Evolutionary conservation across 2,888 invertebrate species (phyloP).

Genomic region (Tholera decimalis): DNA sequence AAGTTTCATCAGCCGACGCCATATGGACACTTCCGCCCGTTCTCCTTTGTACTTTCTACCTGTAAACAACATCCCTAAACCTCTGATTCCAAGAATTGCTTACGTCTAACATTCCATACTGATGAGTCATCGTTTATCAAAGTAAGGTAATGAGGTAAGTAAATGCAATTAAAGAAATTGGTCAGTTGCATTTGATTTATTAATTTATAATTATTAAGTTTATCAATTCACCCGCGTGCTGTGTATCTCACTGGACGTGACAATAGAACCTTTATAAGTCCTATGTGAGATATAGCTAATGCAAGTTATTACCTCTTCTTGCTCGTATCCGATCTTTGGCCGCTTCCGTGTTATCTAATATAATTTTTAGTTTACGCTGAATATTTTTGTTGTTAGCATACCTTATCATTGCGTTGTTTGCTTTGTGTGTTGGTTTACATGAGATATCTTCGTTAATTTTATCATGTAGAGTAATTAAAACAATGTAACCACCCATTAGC

Average conservation of each 20-base stretch:
- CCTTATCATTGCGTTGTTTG: slow-evolving; percentile 43
- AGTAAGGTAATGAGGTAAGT: too few species aligned
- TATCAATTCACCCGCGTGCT: slow-evolving; percentile 19
- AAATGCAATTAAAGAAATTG: too few species aligned
- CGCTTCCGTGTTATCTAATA: slow-evolving; percentile 39
- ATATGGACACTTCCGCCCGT: too few species aligned
- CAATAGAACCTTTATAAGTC: slow-evolving; percentile 58
- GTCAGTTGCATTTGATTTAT: too few species aligned
- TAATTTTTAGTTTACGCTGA: slow-evolving; percentile 31
- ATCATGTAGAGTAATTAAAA: slow-evolving; percentile 7
- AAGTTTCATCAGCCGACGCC: too few species aligned
- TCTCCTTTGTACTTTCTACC: too few species aligned
- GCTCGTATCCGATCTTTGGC: slow-evolving; percentile 51
- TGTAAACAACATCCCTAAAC: too few species aligned
- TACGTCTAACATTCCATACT: too few species aligned
- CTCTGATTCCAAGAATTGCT: too few species aligned
- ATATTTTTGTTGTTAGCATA: slow-evolving; percentile 20
- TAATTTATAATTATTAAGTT: too few species aligned
- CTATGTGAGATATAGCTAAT: slow-evolving; percentile 59
- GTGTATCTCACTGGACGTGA: slow-evolving; percentile 34
- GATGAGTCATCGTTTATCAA: too few species aligned
- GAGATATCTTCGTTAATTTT: slow-evolving; percentile 13
- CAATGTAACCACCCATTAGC: neutral
- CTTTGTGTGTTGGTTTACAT: slow-evolving; percentile 21
- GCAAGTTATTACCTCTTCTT: slow-evolving; percentile 51